Evolutionary conservation across 2,113 vertebrate species (phyloP).

Genomic region (Hemiprocne comata): DNA sequence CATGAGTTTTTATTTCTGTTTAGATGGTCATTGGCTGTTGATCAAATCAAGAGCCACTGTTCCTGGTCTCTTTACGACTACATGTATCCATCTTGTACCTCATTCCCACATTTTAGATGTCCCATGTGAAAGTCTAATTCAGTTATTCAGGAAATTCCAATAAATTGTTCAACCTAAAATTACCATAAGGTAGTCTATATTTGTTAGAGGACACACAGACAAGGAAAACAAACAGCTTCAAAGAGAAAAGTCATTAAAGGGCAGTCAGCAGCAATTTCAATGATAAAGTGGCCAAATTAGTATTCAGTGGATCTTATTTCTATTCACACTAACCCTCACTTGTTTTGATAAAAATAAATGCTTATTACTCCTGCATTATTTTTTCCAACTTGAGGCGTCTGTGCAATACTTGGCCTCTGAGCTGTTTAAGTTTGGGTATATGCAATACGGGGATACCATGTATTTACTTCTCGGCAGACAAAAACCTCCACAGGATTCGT

Average conservation of each 20-base stretch:
- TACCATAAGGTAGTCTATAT: background rate
- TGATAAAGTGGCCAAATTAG: background rate
- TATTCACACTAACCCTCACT: background rate
- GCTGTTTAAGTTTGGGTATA: background rate
- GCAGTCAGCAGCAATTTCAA: background rate
- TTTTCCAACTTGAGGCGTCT: background rate
- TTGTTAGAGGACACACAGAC: background rate
- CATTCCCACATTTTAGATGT: background rate
- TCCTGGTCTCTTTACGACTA: background rate
- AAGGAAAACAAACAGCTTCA: background rate
- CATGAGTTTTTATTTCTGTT: background rate
- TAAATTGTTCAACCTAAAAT: background rate
- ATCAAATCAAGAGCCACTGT: background rate
- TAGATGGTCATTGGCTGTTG: background rate
- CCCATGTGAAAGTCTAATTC: background rate
- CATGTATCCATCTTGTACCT: background rate
- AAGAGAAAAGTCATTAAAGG: background rate
- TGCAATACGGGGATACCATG: background rate
- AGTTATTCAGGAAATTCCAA: background rate
- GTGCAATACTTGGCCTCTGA: background rate
- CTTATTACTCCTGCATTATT: background rate
- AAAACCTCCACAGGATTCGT: background rate
- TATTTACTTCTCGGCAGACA: background rate
- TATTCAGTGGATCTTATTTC: background rate
- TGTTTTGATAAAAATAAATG: conserved; percentile 13